A percentile compares a stretch with the other conserved stretches of the same genome.
Conservation (phyloP, 2,888 invertebrate genomes). For the Cataglyphis rosenhaueri region DNA sequence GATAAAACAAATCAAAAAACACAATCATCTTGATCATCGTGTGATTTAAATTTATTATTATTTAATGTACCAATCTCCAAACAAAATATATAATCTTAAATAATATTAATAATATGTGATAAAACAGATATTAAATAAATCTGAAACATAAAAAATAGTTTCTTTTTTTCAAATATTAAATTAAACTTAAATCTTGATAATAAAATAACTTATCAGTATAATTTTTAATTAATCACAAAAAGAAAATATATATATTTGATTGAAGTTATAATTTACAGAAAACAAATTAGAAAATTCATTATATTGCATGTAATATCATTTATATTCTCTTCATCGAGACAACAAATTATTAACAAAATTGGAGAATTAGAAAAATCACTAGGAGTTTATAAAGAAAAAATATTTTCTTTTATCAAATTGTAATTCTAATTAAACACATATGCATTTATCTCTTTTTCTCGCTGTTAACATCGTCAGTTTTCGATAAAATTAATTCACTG, state of each 20-base stretch:
- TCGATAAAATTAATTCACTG: background rate
- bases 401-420: background rate
- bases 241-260: background rate
- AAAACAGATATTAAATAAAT: background rate
- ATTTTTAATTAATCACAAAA: background rate
- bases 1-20: background rate
- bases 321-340: background rate
- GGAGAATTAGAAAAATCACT: background rate
- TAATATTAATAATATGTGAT: background rate
- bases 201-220: background rate
- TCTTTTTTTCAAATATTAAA: background rate
- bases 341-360: background rate
- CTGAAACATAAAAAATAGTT: background rate
- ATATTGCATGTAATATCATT: slow-evolving; percentile 10
- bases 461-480: background rate
- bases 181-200: background rate
- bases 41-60: background rate
- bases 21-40: background rate
- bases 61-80: background rate
- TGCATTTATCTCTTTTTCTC: background rate
- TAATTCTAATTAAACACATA: background rate
- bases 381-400: background rate
- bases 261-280: background rate
- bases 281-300: background rate
- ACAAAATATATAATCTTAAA: background rate